Evolutionary conservation across 2,888 invertebrate genomes (phyloP).

Genomic region (Oxytorus armatus): DNA sequence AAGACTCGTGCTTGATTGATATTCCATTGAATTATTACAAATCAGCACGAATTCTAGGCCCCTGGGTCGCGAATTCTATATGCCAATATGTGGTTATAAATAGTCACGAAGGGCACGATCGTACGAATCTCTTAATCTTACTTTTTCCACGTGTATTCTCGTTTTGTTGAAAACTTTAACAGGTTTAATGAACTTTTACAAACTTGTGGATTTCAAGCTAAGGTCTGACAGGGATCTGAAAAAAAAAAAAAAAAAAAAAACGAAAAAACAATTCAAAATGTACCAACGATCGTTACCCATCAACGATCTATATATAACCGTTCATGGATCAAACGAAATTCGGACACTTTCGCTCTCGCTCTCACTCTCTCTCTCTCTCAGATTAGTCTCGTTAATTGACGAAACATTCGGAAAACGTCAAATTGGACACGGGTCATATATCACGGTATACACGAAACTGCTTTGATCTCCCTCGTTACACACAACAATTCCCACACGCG

Average conservation of each 20-base stretch:
- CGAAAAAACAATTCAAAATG: no score
- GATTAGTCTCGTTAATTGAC: slow-evolving; percentile 41
- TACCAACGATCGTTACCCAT: slow-evolving; percentile 13
- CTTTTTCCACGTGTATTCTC: no score
- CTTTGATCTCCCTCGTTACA: slow-evolving; percentile 58
- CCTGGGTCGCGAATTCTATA: slow-evolving; percentile 62
- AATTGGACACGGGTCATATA: slow-evolving; percentile 50
- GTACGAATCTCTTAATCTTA: no score
- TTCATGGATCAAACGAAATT: slow-evolving; percentile 43
- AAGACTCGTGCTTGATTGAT: slow-evolving; percentile 56
- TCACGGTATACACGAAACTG: slow-evolving; percentile 42
- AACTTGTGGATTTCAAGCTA: no score
- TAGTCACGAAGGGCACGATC: no score
- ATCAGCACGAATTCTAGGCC: slow-evolving; percentile 66
- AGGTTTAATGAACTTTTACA: neutral
- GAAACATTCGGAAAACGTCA: slow-evolving; percentile 40
- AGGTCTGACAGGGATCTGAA: no score
- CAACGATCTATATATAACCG: slow-evolving; percentile 34
- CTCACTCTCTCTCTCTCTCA: slow-evolving; percentile 22
- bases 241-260: no score
- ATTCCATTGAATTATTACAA: slow-evolving; percentile 56
- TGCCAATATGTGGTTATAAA: neutral
- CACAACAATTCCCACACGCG: no score
- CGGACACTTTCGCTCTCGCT: slow-evolving; percentile 12
- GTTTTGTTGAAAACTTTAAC: neutral